Evolutionary conservation across 2,888 invertebrate genomes (phyloP).

Genomic region (Sussaba pulchella): DNA sequence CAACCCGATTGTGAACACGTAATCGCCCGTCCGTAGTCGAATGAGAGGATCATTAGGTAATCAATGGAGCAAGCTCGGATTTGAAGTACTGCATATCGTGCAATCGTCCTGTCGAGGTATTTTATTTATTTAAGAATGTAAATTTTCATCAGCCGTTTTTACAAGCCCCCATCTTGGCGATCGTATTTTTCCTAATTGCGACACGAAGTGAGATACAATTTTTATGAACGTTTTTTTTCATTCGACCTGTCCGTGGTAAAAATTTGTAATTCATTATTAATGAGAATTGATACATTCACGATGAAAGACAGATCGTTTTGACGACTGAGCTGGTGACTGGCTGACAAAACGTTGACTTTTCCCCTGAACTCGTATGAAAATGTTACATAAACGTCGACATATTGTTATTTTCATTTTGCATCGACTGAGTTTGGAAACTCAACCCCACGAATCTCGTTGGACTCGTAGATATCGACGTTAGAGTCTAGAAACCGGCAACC

Average conservation of each 20-base stretch:
- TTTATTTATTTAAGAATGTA: too few relatives aligned
- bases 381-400: not conserved
- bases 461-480: not conserved
- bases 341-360: not conserved
- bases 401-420: not conserved
- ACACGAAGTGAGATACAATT: too few relatives aligned
- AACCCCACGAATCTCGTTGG: not conserved
- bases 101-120: not conserved
- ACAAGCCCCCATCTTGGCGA: too few relatives aligned
- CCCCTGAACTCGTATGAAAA: not conserved
- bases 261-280: too few relatives aligned
- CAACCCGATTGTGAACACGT: slow-evolving; percentile 1
- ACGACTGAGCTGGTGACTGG: not conserved
- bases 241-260: too few relatives aligned
- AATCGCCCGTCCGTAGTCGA: slow-evolving; percentile 10
- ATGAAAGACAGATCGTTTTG: too few relatives aligned
- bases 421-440: not conserved
- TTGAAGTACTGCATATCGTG: not conserved
- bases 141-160: too few relatives aligned
- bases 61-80: slow-evolving; percentile 17
- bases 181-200: too few relatives aligned
- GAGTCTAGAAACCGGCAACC: not conserved
- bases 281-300: too few relatives aligned
- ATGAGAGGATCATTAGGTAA: slow-evolving; percentile 10
- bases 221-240: too few relatives aligned